Evolutionary conservation across 2,797 vertebrate species (phyloP), one percentile per base, ranked within the genome.

Genomic region (Chanos chanos): DNA sequence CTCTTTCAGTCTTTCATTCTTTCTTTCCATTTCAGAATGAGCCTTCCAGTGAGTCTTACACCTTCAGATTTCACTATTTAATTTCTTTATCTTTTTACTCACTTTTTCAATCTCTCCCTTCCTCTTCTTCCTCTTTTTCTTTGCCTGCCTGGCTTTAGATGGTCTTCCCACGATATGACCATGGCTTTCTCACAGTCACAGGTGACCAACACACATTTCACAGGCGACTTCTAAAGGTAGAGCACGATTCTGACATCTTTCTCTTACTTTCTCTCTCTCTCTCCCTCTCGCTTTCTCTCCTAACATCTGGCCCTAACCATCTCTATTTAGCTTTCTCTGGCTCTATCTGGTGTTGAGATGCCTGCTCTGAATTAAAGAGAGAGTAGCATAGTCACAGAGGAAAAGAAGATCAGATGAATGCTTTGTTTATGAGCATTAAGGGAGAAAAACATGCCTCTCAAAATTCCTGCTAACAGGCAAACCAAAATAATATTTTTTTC

Each of bases 201-300:
- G 69, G 87, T 51, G 93, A 95, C 62, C 92, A 88, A 62, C 88
- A 84, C 39, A 75, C 60, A 71, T 92, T 91, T 91, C 90, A 83
- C 80, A 92, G 88, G 66, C 85, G 81, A 15, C 49, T 95, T 76
- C 82, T 94, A 77, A 97, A 97, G 94, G 93, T 95, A 94, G 85
- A 87, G 47, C 55, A 44, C 9, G 19, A 56, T 52, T 57, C 71
- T 72, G 51, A 79, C 28, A 10, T 7, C 54, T 64, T 15, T 22
- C 30, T 58, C 27, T 40, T 61, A 54, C 44, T 45, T 33, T 30
- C 10, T 53, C 6, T 12, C 50, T 31, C 41, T 33, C 12, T 33
- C 21, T 31, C 57, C 30, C 1, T 60, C 53, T 13, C 25, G 21
- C 9, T 48, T 15, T 34, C 33, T 53, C 33, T 24, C 54, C 22